Percentiles rank a stretch among this genome's conserved stretches.
Evolutionary conservation across 2,797 vertebrate genomes (phyloP).

Genomic region (Sphaeramia orbicularis): DNA sequence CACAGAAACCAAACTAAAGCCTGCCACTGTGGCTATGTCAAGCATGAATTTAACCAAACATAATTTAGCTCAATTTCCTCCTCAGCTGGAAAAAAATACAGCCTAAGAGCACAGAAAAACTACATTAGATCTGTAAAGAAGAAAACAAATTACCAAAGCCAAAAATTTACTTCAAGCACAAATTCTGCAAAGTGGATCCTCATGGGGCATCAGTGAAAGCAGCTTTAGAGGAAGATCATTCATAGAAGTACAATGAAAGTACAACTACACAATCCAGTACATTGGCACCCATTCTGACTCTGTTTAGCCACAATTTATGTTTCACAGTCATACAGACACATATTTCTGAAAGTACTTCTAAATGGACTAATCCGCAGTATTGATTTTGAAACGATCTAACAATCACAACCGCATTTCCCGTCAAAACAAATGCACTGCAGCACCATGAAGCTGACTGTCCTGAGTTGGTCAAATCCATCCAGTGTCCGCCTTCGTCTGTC

Average conservation of each 20-base stretch:
- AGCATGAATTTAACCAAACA: not conserved
- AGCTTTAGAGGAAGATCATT: not conserved
- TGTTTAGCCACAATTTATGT: not conserved
- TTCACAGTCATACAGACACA: not conserved
- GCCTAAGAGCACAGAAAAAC: not conserved
- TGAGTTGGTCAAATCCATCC: not conserved
- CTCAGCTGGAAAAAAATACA: not conserved
- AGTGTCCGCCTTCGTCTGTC: not conserved
- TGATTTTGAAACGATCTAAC: not conserved
- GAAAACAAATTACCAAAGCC: not conserved
- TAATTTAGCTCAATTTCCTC: not conserved
- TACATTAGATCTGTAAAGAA: not conserved
- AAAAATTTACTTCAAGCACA: not conserved
- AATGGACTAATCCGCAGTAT: not conserved
- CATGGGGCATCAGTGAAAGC: not conserved
- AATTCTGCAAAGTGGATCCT: not conserved
- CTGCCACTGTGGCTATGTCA: not conserved
- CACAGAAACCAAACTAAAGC: not conserved
- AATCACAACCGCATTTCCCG: slow-evolving; percentile 17
- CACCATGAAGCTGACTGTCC: slow-evolving; percentile 2
- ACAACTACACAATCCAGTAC: too few species aligned
- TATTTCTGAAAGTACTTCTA: not conserved
- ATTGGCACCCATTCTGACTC: too few species aligned
- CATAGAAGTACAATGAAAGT: not conserved
- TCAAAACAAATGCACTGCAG: slow-evolving; percentile 44